Evolutionary conservation across 2,888 invertebrate species (phyloP).

Genomic region (Tipula confusa): DNA sequence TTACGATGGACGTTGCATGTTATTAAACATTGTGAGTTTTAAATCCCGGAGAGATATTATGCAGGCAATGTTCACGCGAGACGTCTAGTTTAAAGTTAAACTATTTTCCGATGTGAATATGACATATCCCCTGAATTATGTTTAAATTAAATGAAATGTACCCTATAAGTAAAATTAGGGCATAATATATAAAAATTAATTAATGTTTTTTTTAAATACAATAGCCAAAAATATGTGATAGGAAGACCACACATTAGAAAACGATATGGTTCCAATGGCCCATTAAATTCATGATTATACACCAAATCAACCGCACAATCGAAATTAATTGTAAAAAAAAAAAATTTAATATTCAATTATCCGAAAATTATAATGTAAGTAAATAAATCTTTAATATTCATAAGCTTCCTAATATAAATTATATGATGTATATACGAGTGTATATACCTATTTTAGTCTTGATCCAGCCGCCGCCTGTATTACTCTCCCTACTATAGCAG

Average conservation of each 20-base stretch:
- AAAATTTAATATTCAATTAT: conserved; percentile 4
- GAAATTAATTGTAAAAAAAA: not conserved
- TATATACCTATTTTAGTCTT: not conserved
- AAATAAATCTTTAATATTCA: not conserved
- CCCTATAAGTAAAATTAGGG: too few species aligned
- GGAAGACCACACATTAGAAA: not conserved
- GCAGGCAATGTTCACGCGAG: too few species aligned
- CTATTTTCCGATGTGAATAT: too few species aligned
- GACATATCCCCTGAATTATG: too few species aligned
- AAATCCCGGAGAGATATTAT: too few species aligned
- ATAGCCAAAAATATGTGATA: not conserved
- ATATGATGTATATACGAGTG: not conserved
- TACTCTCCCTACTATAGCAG: not conserved
- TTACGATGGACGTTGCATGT: too few species aligned
- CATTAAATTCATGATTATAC: not conserved
- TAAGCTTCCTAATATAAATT: not conserved
- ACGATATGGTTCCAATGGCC: not conserved
- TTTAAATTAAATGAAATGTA: too few species aligned
- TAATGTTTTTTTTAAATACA: not conserved
- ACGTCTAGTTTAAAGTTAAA: too few species aligned
- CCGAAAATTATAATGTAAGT: not conserved
- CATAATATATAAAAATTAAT: too few species aligned
- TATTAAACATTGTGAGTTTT: too few species aligned
- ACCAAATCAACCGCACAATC: not conserved
- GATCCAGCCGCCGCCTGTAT: too few species aligned